These are phyloP conservation scores for Cryptoleucopteryx plumbea DNA, from an alignment of 2,113 vertebrate genomes.

Conservation along the genomic window DNA sequence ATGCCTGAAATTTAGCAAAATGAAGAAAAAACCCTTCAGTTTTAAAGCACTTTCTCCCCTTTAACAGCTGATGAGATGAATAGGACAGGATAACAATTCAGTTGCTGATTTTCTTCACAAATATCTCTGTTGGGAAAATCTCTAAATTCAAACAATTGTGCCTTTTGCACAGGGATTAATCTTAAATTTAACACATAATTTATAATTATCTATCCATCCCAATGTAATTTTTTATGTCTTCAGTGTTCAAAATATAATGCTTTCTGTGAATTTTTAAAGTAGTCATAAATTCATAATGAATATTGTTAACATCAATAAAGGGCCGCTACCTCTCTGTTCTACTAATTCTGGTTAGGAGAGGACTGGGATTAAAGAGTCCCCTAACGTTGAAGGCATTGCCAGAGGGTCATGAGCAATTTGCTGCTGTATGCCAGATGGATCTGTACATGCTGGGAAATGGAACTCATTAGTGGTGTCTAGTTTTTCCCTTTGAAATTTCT, in stretches of 20 bases:
- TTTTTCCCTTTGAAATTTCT: background rate
- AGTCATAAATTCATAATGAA: background rate
- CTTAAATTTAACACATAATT: background rate
- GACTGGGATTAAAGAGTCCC: background rate
- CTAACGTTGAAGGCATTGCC: background rate
- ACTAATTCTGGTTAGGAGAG: background rate
- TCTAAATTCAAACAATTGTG: background rate
- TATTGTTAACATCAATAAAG: background rate
- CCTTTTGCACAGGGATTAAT: background rate
- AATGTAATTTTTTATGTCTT: background rate
- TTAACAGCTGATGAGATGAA: background rate
- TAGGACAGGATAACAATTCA: background rate
- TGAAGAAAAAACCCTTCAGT: rapidly evolving
- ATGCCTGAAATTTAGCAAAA: background rate
- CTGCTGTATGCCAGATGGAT: background rate
- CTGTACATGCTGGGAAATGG: background rate
- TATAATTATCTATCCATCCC: background rate
- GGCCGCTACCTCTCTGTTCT: background rate
- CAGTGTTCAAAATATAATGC: background rate
- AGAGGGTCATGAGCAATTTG: background rate
- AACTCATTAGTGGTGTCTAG: background rate
- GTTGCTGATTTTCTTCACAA: background rate
- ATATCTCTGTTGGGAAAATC: background rate
- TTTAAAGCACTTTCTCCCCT: background rate
- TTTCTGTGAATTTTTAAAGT: background rate